Conservation (phyloP, 1,140 invertebrate species). For the Stegodyphus mimosarum region DNA sequence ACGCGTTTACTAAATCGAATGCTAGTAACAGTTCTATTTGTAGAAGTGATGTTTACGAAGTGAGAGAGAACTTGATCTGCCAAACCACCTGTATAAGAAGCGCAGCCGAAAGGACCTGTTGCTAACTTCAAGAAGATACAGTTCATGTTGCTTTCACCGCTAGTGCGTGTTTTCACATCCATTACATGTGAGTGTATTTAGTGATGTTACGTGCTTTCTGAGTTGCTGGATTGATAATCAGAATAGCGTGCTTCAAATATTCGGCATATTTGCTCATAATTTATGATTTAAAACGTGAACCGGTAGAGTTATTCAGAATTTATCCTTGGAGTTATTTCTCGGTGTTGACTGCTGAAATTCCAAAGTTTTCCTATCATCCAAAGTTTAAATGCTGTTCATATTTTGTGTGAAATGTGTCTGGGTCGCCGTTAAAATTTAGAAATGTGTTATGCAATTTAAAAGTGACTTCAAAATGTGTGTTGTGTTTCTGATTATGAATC, state of each 20-base stretch:
- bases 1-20: neutral
- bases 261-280: too few relatives aligned
- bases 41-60: neutral
- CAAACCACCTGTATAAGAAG: slow-evolving; percentile 15
- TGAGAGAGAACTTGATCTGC: neutral
- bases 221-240: neutral
- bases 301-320: neutral
- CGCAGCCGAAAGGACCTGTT: slow-evolving; percentile 8
- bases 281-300: too few relatives aligned
- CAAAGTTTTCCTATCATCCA: neutral
- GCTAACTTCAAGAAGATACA: slow-evolving; percentile 14
- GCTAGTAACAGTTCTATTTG: neutral
- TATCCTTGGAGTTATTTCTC: neutral
- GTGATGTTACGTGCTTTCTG: neutral
- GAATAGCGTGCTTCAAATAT: too few relatives aligned
- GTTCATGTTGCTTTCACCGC: slow-evolving; percentile 26
- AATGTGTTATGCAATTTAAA: neutral
- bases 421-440: neutral
- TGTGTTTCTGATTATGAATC: neutral
- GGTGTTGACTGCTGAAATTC: neutral
- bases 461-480: neutral
- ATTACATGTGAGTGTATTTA: neutral
- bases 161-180: neutral
- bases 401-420: too few relatives aligned
- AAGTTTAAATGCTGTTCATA: neutral